Evolutionary conservation across 2,797 vertebrate species (phyloP), one percentile per base, ranked within the genome.

Genomic region (Pipistrellus pygmaeus): DNA sequence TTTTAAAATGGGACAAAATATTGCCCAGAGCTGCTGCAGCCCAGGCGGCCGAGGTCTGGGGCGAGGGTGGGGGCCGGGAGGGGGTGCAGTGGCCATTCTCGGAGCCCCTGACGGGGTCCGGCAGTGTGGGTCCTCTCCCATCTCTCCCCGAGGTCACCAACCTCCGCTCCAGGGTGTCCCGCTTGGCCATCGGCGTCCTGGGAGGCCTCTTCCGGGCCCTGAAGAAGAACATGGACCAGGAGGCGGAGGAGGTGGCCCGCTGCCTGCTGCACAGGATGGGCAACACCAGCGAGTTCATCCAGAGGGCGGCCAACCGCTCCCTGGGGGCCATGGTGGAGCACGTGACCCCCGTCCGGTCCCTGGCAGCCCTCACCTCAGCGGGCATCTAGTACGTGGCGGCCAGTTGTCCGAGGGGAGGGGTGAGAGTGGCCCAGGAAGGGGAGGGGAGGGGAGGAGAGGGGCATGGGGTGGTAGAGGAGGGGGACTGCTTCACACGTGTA

Each of bases 151-250:
- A 98, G 98, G 98, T 98, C 91, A 97, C 94, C 92, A 98, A 97
- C 62, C 97, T 98, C 25, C 97, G 97, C 6, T 98, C 97, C 0
- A 98, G 98, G 91, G 98, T 98, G 77, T 98, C 97, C 38, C 64
- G 92, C 35, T 90, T 96, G 72, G 98, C 98, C 30, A 97, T 98
- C 8, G 3, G 41, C 75, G 97, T 96, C 32, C 95, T 98, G 38
- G 97, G 95, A 14, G 95, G 96, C 17, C 97, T 98, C 32, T 98
- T 98, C 85, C 86, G 57, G 12, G 51, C 85, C 55, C 21, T 98
- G 91, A 98, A 97, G 97, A 97, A 96, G 75, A 91, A 92, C 55
- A 98, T 98, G 98, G 98, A 98, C 96, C 97, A 87, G 1, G 97
- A 98, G 11, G 97, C 98, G 0, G 98, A 98, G 10, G 98, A 96